Evolutionary conservation across 2,113 vertebrate species (phyloP), one percentile per base, ranked within the genome.

Genomic region (Entelurus aequoreus): DNA sequence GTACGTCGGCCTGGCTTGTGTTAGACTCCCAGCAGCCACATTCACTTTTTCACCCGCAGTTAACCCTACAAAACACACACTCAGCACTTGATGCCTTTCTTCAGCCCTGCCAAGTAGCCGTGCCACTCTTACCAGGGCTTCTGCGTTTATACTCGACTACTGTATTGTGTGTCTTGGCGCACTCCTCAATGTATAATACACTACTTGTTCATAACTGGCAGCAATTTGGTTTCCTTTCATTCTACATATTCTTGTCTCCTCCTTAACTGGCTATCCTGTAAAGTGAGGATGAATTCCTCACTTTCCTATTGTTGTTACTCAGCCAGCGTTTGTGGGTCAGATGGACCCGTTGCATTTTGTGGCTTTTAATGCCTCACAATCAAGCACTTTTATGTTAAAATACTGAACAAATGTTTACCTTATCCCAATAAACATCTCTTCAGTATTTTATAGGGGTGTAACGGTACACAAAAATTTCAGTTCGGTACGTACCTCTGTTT

Each of bases 1-100:
- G 74, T 86, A 85, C 84, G 81, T 84, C 82, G 74, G 78, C 74
- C 81, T 81, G 78, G 76, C 78, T 83, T 85, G 79, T 85, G 84
- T 84, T 86, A 79, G 63, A 75, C 81, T 81, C 63, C 71, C 75
- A 74, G 65, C 76, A 85, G 76, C 79, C 61, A 77, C 71, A 74
- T 83, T 86, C 75, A 79, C 71, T 71, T 77, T 77, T 88, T 85
- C 77, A 87, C 71, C 80, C 66, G 5, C 72, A 71, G 77, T 85
- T 87, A 84, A 84, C 76, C 79, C 78, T 74, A 72, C 61, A 74
- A 75, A 77, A 74, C 73, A 69, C 60, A 63, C 64, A 54, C 60
- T 53, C 60, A 72, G 62, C 51, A 76, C 57, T 76, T 40, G 68
- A 67, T 67, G 63, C 63, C 72, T 77, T 75, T 65, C 71, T 65